Percentiles rank a stretch among this genome's conserved stretches.
Evolutionary conservation across 1,140 invertebrate genomes (phyloP).

Genomic region (Tetranychus urticae): DNA sequence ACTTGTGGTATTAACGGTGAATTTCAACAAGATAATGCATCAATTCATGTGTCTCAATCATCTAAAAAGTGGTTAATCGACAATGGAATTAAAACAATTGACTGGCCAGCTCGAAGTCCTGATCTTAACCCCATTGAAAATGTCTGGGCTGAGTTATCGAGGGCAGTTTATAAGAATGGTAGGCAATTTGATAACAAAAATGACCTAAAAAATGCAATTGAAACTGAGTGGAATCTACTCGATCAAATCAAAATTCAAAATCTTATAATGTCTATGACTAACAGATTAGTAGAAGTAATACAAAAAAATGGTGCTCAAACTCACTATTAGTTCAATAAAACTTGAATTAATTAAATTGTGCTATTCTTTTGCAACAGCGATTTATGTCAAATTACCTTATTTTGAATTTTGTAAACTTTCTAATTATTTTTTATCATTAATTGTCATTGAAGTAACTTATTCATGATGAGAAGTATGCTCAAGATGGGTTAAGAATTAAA

Average conservation of each 20-base stretch:
- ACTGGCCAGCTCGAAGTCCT: slow-evolving; percentile 19
- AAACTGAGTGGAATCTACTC: not conserved
- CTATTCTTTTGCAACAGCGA: not conserved
- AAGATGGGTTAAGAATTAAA: no score
- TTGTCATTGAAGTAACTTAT: no score
- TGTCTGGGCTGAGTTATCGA: slow-evolving; percentile 14
- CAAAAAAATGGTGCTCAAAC: not conserved
- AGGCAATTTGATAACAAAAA: not conserved
- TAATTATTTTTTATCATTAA: no score
- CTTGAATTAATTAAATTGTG: not conserved
- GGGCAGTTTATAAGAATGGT: not conserved
- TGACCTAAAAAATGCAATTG: not conserved
- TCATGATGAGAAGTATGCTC: no score
- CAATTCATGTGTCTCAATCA: slow-evolving; percentile 15
- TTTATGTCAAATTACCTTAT: not conserved
- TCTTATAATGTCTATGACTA: not conserved
- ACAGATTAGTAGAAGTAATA: not conserved
- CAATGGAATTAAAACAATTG: slow-evolving; percentile 13
- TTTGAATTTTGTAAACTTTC: no score
- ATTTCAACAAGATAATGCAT: slow-evolving; percentile 20
- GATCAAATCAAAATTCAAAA: not conserved
- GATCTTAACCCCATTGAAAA: slow-evolving; percentile 22
- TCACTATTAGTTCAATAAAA: not conserved
- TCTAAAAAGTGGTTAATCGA: slow-evolving; percentile 14
- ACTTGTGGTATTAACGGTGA: not conserved